Percentiles rank a stretch among this genome's conserved stretches.
Evolutionary conservation across 30 jellyfish, hydroid and myxozoan species (phyloP).

Genomic region (Hydractinia symbiolongicarpus): DNA sequence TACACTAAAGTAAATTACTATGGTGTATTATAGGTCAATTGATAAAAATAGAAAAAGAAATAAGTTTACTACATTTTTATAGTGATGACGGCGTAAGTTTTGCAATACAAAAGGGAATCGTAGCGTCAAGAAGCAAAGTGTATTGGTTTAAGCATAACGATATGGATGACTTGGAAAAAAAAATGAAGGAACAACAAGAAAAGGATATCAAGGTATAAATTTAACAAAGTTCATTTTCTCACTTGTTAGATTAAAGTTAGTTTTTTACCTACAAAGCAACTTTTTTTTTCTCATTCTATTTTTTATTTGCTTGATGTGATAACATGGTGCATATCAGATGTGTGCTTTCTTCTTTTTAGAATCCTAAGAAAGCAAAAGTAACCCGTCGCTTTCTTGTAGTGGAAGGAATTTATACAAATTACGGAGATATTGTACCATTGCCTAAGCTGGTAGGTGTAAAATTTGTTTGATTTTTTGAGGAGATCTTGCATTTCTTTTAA

Average conservation of each 20-base stretch:
- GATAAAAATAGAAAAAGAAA: neutral
- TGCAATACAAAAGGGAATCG: constrained; percentile 80
- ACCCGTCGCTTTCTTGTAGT: constrained; percentile 88
- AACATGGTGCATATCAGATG: too few species aligned
- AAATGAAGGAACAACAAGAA: constrained; percentile 75
- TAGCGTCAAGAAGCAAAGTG: constrained; percentile 95
- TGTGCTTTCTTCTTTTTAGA: constrained; percentile 31
- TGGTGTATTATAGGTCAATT: neutral
- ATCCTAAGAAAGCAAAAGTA: constrained; percentile 77
- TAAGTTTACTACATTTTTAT: neutral
- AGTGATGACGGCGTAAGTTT: constrained; percentile 98
- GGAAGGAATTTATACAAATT: constrained; percentile 85
- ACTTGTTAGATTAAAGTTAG: too few species aligned
- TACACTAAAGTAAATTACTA: too few species aligned
- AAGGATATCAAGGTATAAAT: constrained; percentile 68
- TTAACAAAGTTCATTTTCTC: too few species aligned
- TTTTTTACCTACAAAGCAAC: too few species aligned
- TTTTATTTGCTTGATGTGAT: too few species aligned
- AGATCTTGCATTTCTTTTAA: neutral
- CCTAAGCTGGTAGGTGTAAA: constrained; percentile 63
- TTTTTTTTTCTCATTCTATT: too few species aligned
- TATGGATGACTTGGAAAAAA: constrained; percentile 75
- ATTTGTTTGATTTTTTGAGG: neutral
- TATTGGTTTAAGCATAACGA: constrained; percentile 97
- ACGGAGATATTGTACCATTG: constrained; percentile 91